Conservation (phyloP, 2,888 invertebrate genomes). For the Dione vanillae region DNA sequence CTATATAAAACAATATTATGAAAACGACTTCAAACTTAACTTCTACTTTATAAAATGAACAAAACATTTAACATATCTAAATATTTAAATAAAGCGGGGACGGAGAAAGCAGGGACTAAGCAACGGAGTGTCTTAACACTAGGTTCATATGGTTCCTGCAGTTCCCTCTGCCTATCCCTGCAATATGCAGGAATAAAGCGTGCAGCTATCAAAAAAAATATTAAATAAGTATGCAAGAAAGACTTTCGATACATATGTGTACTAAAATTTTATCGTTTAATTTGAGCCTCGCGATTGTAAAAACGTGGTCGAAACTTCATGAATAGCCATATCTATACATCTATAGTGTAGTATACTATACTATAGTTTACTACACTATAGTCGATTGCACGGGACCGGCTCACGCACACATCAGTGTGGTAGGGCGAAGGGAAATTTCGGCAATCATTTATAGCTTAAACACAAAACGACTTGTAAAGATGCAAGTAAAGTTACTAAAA, state of each 20-base stretch:
- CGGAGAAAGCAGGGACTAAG: too few relatives aligned
- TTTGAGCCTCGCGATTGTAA: conserved; percentile 36
- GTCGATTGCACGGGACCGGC: conserved; percentile 64
- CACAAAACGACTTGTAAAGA: conserved; percentile 39
- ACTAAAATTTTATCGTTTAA: conserved; percentile 37
- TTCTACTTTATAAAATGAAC: too few relatives aligned
- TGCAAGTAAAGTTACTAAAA: conserved; percentile 41
- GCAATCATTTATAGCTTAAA: conserved; percentile 70
- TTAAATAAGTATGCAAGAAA: conserved; percentile 1
- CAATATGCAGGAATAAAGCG: too few relatives aligned
- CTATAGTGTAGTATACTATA: conserved; percentile 52
- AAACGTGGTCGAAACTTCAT: conserved; percentile 51
- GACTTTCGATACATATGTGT: conserved; percentile 4
- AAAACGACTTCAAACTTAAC: too few relatives aligned
- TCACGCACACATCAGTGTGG: conserved; percentile 49
- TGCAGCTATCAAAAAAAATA: too few relatives aligned
- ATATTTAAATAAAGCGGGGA: too few relatives aligned
- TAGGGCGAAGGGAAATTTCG: conserved; percentile 82
- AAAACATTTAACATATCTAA: not conserved
- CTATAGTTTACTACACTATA: not conserved
- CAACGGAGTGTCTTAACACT: too few relatives aligned
- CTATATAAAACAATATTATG: too few relatives aligned
- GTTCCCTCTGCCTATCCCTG: too few relatives aligned
- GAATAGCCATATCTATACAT: conserved; percentile 58
- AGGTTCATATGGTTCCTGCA: too few relatives aligned